Base-by-base conservation (phyloP, 2,888 invertebrate genomes). In the Watsonalla cultraria region DNA sequence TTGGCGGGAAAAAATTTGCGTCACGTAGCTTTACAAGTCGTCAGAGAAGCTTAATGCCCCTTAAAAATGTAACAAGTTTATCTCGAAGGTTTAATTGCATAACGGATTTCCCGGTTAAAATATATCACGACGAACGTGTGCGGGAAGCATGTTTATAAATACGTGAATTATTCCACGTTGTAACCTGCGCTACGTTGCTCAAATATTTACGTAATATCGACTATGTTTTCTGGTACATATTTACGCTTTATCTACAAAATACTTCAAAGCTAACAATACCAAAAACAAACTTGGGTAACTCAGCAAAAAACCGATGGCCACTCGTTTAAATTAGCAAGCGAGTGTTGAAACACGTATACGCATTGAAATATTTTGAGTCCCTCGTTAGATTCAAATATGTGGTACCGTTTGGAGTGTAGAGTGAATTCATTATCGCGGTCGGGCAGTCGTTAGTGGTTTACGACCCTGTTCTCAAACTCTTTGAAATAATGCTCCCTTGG, bases 381-480 rank as follows among this genome's bases (percentile, higher is more conserved):
- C 71, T 72, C 74, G 68, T 76, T 76, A 74, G 72, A 74, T 70
- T 74, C 72, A 74, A 77, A 76, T 71, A 70, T 70, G 76, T 72
- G 78, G 72, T 74, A 76, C 62, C 68, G 75, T 79, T 75, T 74
- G 72, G 76, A 77, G 83, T 78, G 78, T 75, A 72, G 78, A 79
- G 79, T 77, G 86, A 83, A 85, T 86, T 86, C 86, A 87, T 86
- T 86, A 86, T 78, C 74, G 83, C 76, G 82, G 84, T 79, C 76
- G 80, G 77, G 80, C 81, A 82, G 84, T 85, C 85, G 85, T 86
- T 86, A 86, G 87, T 74, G 84, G 85, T 84, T 85, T 80, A 84
- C 82, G 78, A 78, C 78, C 74, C 75, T 78, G 82, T 81, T 86
- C 81, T 72, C 81, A 75, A 82, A 82, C 84, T 84, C 86, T 82